Base-by-base conservation (phyloP, 37 sponge, comb jelly and placozoan species). In the Beroe ovata region DNA sequence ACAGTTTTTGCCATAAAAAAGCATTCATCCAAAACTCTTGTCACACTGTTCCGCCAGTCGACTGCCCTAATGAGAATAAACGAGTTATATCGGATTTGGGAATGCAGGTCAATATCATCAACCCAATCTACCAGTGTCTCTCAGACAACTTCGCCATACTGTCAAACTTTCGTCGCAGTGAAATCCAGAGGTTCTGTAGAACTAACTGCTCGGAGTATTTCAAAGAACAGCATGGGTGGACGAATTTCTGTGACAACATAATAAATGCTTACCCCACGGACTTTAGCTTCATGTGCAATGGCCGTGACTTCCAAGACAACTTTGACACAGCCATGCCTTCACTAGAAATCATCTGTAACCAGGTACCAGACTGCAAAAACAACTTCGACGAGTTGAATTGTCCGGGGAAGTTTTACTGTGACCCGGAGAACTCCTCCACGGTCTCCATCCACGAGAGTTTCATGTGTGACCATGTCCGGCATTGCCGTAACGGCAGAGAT, bases 401-500 rank as follows among this genome's bases (percentile, higher is more conserved):
- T 77, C 84, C 84, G 2, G 84, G 28, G 23, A 37, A 54, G 84
- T 77, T 77, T 35, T 77, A 77, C 28, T 77, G 84, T 23, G 20
- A 33, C 0, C 54, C 54, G 22, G 54, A 47, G 6, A 77, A 39
- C 28, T 25, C 22, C 2, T 25, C 84, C 1, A 77, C 54, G 1
- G 54, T 36, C 1, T 77, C 26, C 23, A 29, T 77, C 1, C 8
- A 33, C 41, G 38, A 33, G 35, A 35, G 21, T 6, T 1, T 32
- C 26, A 16, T 38, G 3, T 77, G 84, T 42, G 84, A 77, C 41
- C n/a, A 42, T n/a, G 28, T 77, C 22, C 39, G 16, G 84, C 36
- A 77, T 25, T 77, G 84, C 41, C 26, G 54, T n/a, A 38, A 77
- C 84, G 84, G 84, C 1, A 38, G 21, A 35, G 84, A 77, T 77